Evolutionary conservation across 2,113 vertebrate species (phyloP).

Genomic region (Corythoichthys haematopterus): DNA sequence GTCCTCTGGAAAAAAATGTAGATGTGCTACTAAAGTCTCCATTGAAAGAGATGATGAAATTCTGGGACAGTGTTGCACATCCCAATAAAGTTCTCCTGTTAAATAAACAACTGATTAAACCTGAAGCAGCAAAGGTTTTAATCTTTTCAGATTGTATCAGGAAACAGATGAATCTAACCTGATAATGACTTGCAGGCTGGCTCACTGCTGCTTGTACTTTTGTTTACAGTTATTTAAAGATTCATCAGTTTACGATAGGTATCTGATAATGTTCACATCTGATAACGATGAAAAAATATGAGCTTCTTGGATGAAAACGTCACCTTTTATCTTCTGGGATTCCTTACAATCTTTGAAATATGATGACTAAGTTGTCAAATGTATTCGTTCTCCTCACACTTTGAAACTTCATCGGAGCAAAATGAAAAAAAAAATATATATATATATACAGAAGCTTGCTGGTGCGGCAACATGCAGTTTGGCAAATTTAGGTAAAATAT

Average conservation of each 20-base stretch:
- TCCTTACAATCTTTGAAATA: not conserved
- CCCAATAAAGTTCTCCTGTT: conserved; percentile 37
- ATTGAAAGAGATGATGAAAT: conserved; percentile 53
- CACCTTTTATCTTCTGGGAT: conserved; percentile 5
- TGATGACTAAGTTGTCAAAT: not conserved
- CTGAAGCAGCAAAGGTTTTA: conserved; percentile 34
- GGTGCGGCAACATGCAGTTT: too few species aligned
- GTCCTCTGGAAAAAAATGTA: conserved; percentile 42
- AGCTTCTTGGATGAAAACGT: conserved; percentile 12
- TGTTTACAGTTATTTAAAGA: conserved; percentile 46
- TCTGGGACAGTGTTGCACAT: conserved; percentile 44
- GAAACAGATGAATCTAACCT: conserved; percentile 43
- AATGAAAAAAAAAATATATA: too few species aligned
- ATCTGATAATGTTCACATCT: conserved; percentile 27
- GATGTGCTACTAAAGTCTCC: conserved; percentile 47
- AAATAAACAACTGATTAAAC: conserved; percentile 54
- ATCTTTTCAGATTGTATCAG: conserved; percentile 48
- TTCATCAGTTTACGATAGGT: conserved; percentile 36
- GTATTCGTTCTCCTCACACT: conserved; percentile 3
- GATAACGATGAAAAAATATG: conserved; percentile 24
- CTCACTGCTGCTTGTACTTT: conserved; percentile 42
- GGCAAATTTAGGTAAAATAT: too few species aligned
- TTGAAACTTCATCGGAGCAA: not conserved
- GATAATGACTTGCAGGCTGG: conserved; percentile 47
- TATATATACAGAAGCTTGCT: too few species aligned